Conservation (phyloP, 2,113 vertebrate species). For the Chloropsis hardwickii region DNA sequence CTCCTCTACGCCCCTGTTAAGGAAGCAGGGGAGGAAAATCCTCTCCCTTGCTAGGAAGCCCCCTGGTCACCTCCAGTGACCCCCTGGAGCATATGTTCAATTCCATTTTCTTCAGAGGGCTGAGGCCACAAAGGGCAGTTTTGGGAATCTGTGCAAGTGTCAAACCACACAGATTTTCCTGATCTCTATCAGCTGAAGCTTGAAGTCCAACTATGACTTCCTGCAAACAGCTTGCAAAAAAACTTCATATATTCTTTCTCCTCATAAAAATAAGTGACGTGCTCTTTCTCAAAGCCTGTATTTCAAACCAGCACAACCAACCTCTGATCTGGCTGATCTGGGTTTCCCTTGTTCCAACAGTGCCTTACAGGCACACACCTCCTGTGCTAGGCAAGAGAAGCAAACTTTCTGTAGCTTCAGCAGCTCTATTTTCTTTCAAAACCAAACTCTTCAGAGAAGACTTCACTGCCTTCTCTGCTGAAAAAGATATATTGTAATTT, state of each 20-base stretch:
- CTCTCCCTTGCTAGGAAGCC: not conserved
- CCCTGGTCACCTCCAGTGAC: not conserved
- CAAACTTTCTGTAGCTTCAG: not conserved
- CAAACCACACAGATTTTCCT: not conserved
- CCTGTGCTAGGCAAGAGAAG: not conserved
- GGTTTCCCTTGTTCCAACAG: not conserved
- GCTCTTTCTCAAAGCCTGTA: not conserved
- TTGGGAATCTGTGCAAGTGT: not conserved
- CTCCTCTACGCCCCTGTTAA: fast-evolving
- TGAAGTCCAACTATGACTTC: not conserved
- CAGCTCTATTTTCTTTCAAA: not conserved
- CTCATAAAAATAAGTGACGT: not conserved
- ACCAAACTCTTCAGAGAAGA: not conserved
- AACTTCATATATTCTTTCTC: not conserved
- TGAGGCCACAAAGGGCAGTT: not conserved
- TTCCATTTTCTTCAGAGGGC: not conserved
- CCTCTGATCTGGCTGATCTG: not conserved
- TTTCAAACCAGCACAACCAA: constrained; percentile 6
- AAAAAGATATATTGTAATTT: not conserved
- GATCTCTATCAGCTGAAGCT: not conserved
- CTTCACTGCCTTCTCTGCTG: not conserved
- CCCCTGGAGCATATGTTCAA: not conserved
- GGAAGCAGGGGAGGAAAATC: not conserved
- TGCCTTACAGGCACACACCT: not conserved
- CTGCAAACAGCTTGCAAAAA: not conserved